Evolutionary conservation across 92 coral and sea anemone species (phyloP).

Genomic region (Palythoa grandis): DNA sequence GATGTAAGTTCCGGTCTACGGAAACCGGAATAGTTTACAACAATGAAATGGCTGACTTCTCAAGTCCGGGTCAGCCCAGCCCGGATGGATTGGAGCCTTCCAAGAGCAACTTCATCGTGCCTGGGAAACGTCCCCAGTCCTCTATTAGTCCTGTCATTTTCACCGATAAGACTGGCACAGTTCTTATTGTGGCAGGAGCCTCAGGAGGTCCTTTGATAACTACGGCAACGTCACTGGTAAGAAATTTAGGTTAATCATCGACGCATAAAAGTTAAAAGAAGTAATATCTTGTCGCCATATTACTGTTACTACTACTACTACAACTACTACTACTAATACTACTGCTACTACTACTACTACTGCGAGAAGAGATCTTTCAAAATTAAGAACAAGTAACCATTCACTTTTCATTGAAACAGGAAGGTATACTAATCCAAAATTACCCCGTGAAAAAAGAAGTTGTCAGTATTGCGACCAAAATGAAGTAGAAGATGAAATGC

Average conservation of each 20-base stretch:
- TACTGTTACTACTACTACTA: not conserved
- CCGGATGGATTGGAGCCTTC: conserved; percentile 82
- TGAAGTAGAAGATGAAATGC: no score
- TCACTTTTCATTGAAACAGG: no score
- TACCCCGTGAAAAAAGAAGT: no score
- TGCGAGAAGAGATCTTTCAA: no score
- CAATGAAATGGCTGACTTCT: conserved; percentile 96
- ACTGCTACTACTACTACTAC: no score
- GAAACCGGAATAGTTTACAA: conserved; percentile 92
- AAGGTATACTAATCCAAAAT: no score
- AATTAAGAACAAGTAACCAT: no score
- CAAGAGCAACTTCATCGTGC: conserved; percentile 82
- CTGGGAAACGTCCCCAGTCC: conserved; percentile 95
- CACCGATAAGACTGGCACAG: conserved; percentile 67
- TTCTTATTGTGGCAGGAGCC: conserved; percentile 89
- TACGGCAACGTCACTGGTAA: conserved; percentile 90
- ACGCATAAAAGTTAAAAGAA: no score
- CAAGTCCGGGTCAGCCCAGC: conserved; percentile 85
- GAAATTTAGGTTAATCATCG: not conserved
- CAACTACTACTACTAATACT: not conserved
- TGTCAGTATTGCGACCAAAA: no score
- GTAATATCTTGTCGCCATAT: not conserved
- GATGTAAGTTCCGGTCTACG: conserved; percentile 87
- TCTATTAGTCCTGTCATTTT: conserved; percentile 91
- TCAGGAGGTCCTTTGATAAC: conserved; percentile 94